Conservation (phyloP, 2,797 vertebrate species). For the Chrysocyon brachyurus region DNA sequence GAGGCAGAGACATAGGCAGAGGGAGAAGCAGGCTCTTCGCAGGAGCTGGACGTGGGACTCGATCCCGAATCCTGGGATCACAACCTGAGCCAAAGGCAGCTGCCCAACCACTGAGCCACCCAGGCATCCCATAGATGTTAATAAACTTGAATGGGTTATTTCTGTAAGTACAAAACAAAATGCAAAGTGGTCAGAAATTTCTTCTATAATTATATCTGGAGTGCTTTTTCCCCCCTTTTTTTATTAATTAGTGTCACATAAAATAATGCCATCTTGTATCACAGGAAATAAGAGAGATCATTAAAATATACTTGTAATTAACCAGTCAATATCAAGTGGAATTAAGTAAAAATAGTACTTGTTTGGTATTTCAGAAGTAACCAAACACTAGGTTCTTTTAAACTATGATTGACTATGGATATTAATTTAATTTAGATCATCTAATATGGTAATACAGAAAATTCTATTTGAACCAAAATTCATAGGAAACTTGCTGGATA, state of each 20-base stretch:
- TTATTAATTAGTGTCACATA: neutral
- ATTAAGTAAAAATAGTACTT: neutral
- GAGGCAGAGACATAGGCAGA: too few relatives aligned
- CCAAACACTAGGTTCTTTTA: neutral
- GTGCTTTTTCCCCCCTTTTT: neutral
- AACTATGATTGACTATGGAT: neutral
- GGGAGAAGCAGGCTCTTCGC: too few relatives aligned
- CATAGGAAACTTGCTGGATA: neutral
- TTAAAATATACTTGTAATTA: constrained; percentile 44
- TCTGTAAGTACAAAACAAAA: neutral
- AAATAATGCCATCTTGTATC: neutral
- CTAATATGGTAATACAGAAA: neutral
- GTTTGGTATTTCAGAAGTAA: neutral
- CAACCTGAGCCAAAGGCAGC: too few relatives aligned
- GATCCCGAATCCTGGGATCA: too few relatives aligned
- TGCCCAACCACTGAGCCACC: too few relatives aligned
- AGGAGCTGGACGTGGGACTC: too few relatives aligned
- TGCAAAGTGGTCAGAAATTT: neutral
- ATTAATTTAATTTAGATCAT: neutral
- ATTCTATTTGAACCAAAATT: neutral
- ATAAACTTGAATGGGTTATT: neutral
- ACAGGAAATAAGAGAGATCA: neutral
- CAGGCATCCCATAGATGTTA: neutral
- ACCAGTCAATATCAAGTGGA: neutral
- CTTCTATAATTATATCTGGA: neutral